phyloP scores from a whole-genome alignment of 2,888 invertebrate species.

The Trichopria drosophilae region DNA sequence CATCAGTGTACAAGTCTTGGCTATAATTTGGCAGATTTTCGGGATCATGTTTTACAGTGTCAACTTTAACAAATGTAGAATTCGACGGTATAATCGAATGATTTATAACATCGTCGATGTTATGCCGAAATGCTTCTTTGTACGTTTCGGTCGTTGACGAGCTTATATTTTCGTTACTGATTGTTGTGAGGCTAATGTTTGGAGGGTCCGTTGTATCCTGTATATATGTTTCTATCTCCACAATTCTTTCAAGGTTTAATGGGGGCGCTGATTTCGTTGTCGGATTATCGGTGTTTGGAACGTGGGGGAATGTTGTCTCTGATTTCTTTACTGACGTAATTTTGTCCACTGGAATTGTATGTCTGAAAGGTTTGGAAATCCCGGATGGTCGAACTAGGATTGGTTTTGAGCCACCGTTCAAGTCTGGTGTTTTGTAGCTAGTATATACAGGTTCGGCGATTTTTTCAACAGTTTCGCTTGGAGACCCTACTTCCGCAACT shows the following conservation, averaged over 20 bases:
- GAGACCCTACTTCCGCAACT: slow-evolving; percentile 31
- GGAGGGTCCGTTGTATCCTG: too few species aligned
- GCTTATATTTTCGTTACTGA: slow-evolving; percentile 31
- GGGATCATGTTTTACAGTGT: slow-evolving; percentile 32
- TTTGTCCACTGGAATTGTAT: slow-evolving; percentile 56
- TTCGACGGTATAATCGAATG: neutral
- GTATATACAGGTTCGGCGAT: slow-evolving; percentile 47
- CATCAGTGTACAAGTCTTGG: slow-evolving; percentile 20
- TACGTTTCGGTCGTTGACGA: slow-evolving; percentile 32
- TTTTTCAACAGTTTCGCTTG: slow-evolving; percentile 38
- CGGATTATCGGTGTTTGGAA: too few species aligned
- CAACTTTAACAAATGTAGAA: slow-evolving; percentile 22
- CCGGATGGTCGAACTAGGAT: slow-evolving; percentile 50
- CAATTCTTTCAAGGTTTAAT: slow-evolving; percentile 33
- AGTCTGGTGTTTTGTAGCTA: slow-evolving; percentile 52
- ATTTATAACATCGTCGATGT: too few species aligned
- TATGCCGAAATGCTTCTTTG: slow-evolving; percentile 36
- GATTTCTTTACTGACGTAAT: slow-evolving; percentile 42
- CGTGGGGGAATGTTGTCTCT: neutral
- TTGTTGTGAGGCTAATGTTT: too few species aligned
- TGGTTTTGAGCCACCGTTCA: slow-evolving; percentile 48
- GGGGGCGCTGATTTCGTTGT: too few species aligned
- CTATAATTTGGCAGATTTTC: slow-evolving; percentile 5
- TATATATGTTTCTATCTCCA: slow-evolving; percentile 38
- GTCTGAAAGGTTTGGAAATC: slow-evolving; percentile 52